phyloP scores from a whole-genome alignment of 1,140 invertebrate genomes.

The Cherax quadricarinatus region DNA sequence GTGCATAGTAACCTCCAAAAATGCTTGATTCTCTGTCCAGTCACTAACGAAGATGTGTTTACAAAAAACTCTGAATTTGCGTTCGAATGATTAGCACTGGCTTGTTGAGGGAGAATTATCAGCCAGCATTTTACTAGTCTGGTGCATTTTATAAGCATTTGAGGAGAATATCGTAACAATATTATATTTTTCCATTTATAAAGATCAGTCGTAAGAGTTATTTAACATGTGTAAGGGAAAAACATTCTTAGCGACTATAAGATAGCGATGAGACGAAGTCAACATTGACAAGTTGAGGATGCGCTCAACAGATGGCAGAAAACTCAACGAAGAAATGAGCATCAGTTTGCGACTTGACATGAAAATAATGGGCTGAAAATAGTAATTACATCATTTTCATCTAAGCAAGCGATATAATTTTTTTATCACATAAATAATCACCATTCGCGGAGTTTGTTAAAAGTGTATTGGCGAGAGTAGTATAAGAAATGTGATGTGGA shows the following conservation, averaged over 20 bases:
- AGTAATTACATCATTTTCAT: neutral
- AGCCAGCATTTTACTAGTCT: neutral
- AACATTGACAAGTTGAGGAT: slow-evolving; percentile 44
- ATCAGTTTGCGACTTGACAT: neutral
- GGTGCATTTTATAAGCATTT: neutral
- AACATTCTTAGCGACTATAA: neutral
- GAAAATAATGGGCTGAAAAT: neutral
- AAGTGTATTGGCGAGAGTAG: too few species aligned
- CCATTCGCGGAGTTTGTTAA: too few species aligned
- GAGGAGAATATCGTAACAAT: neutral
- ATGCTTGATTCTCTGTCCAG: slow-evolving; percentile 47
- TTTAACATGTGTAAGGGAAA: neutral
- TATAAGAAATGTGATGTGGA: too few species aligned
- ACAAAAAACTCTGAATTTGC: slow-evolving; percentile 38
- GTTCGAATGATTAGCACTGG: slow-evolving; percentile 18
- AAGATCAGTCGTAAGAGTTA: neutral
- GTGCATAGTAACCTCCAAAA: neutral
- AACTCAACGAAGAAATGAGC: neutral
- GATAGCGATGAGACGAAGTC: slow-evolving; percentile 42
- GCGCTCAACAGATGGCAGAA: slow-evolving; percentile 62
- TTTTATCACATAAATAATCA: too few species aligned
- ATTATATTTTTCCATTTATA: neutral
- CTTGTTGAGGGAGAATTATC: neutral
- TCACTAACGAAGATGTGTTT: slow-evolving; percentile 56
- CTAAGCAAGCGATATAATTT: too few species aligned